These are phyloP conservation scores for Drosophila gunungcola DNA, from an alignment of 1,140 invertebrate genomes.

Conservation along the genomic window DNA sequence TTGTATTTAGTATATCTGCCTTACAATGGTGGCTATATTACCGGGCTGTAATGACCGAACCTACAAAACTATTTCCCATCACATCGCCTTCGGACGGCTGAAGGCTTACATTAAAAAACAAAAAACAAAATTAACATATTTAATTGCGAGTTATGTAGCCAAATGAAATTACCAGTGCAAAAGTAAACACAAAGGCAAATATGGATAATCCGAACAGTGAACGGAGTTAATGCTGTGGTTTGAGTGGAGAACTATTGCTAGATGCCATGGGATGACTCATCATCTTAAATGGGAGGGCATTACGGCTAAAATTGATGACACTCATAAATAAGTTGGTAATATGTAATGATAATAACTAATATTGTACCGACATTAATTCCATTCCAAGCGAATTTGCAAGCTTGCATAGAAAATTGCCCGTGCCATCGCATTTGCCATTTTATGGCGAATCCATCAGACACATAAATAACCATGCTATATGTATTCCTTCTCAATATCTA, in stretches of 20 bases:
- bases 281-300: conserved; percentile 5
- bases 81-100: conserved; percentile 53
- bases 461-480: conserved; percentile 25
- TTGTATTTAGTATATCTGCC: neutral
- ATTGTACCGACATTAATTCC: conserved; percentile 43
- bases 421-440: conserved; percentile 1
- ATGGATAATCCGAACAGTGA: conserved; percentile 31
- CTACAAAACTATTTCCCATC: conserved; percentile 56
- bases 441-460: conserved; percentile 4
- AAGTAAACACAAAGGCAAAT: conserved; percentile 20
- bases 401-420: conserved; percentile 35
- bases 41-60: conserved; percentile 24
- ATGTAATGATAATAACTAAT: conserved; percentile 48
- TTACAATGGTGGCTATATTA: conserved; percentile 20
- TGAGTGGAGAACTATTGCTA: conserved; percentile 8
- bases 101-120: conserved; percentile 66
- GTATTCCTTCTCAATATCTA: neutral
- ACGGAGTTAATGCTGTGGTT: conserved; percentile 6
- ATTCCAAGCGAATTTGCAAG: conserved; percentile 27
- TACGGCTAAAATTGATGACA: conserved; percentile 65
- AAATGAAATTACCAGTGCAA: conserved; percentile 57
- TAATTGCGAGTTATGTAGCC: conserved; percentile 56
- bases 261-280: conserved; percentile 15
- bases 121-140: conserved; percentile 64
- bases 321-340: conserved; percentile 64